Conservation (phyloP, 1,140 invertebrate genomes). For the Drosophila baimaii region DNA sequence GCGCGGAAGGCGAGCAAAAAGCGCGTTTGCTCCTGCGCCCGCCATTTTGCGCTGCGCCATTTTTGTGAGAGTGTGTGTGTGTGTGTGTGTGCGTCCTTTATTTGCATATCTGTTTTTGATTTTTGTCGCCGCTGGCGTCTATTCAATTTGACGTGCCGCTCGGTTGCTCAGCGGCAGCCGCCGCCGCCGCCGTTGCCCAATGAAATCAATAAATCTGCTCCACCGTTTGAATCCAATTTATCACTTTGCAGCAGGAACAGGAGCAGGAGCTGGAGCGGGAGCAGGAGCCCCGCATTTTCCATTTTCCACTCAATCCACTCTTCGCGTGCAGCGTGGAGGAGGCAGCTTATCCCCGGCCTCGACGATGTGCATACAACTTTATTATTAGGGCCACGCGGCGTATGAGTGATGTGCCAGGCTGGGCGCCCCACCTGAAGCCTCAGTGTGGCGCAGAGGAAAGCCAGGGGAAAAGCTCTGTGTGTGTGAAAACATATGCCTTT, state of each 20-base stretch:
- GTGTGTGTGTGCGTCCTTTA: slow-evolving; percentile 41
- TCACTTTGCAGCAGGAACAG: slow-evolving; percentile 60
- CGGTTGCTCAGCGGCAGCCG: slow-evolving; percentile 29
- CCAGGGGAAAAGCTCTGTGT: background rate
- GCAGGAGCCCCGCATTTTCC: slow-evolving; percentile 9
- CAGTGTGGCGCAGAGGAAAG: background rate
- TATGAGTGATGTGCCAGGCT: slow-evolving; percentile 63
- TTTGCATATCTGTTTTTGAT: slow-evolving; percentile 82
- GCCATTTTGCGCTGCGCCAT: slow-evolving; percentile 34
- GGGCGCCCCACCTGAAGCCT: slow-evolving; percentile 7
- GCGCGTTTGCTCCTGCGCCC: slow-evolving; percentile 20
- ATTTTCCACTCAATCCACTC: slow-evolving; percentile 27
- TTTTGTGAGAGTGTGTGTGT: slow-evolving; percentile 9
- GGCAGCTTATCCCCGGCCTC: slow-evolving; percentile 49
- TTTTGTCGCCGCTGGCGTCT: slow-evolving; percentile 78
- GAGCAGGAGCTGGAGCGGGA: slow-evolving; percentile 5
- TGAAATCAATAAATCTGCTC: slow-evolving; percentile 83
- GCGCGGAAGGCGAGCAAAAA: slow-evolving; percentile 37
- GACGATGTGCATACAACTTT: slow-evolving; percentile 68
- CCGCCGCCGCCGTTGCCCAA: slow-evolving; percentile 32
- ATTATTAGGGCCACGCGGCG: slow-evolving; percentile 61
- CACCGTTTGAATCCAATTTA: slow-evolving; percentile 82
- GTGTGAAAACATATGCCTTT: slow-evolving; percentile 29
- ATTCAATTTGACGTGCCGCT: slow-evolving; percentile 74
- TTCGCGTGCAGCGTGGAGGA: slow-evolving; percentile 42